phyloP scores from a whole-genome alignment of 2,888 invertebrate genomes.

The Coenonympha glycerion region DNA sequence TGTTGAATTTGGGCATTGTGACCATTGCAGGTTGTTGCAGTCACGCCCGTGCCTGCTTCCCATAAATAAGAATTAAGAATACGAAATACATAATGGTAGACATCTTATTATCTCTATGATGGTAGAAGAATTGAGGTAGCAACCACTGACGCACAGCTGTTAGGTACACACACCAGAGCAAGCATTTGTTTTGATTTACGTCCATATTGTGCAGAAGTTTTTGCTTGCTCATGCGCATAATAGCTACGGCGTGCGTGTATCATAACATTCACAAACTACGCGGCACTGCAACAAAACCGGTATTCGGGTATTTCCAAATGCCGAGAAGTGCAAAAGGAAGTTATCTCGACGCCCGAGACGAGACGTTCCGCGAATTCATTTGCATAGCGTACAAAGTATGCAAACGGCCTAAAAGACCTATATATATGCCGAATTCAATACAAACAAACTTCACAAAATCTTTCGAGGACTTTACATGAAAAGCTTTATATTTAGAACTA shows the following conservation, averaged over 20 bases:
- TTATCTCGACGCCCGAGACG: conserved; percentile 40
- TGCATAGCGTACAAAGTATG: conserved; percentile 53
- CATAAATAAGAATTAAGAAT: not conserved
- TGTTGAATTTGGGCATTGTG: conserved; percentile 1
- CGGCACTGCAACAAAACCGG: conserved; percentile 7
- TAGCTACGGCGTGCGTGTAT: too few species aligned
- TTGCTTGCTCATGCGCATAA: not conserved
- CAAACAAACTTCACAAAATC: not conserved
- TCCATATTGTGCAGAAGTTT: conserved; percentile 6
- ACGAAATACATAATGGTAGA: not conserved
- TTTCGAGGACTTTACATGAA: not conserved
- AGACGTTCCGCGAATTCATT: conserved; percentile 64
- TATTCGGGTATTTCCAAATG: conserved; percentile 51
- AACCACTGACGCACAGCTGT: conserved; percentile 2
- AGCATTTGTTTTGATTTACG: conserved; percentile 6
- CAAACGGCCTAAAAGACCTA: conserved; percentile 19
- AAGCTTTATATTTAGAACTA: too few species aligned
- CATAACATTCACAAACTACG: conserved; percentile 9
- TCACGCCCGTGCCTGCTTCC: not conserved
- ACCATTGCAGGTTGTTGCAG: not conserved
- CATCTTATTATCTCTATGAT: not conserved
- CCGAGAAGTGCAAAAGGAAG: conserved; percentile 48
- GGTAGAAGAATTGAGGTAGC: not conserved
- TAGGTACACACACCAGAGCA: not conserved
- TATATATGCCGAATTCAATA: not conserved